A percentile compares a stretch with the other conserved stretches of the same genome.
phyloP scores from a whole-genome alignment of 1,140 invertebrate genomes.

The Caligus rogercresseyi region DNA sequence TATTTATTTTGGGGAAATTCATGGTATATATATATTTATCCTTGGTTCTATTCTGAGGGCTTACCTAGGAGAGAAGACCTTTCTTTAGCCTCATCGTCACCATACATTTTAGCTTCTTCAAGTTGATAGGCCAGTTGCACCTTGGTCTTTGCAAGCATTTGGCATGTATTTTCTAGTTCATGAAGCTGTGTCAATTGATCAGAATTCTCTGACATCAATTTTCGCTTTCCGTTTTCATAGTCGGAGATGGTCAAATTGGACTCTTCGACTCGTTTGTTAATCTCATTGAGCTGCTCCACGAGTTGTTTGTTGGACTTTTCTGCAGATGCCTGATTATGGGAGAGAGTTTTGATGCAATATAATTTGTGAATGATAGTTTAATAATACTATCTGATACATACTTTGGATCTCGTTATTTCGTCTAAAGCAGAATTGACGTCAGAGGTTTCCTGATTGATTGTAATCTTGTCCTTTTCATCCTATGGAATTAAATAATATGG shows the following conservation, averaged over 20 bases:
- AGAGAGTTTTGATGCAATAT: background rate
- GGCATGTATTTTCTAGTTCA: background rate
- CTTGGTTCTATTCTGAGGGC: too few relatives aligned
- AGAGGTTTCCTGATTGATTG: constrained; percentile 16
- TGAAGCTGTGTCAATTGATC: constrained; percentile 63
- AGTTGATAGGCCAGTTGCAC: constrained; percentile 30
- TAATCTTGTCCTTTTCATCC: constrained; percentile 19
- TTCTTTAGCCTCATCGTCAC: constrained; percentile 2
- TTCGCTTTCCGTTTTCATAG: constrained; percentile 89
- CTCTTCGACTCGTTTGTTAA: constrained; percentile 47
- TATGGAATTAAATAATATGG: constrained; percentile 97
- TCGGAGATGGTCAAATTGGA: constrained; percentile 83
- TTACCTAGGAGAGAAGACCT: background rate
- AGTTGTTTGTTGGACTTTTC: background rate
- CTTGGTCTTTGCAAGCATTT: background rate
- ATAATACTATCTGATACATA: background rate
- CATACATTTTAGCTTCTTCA: constrained; percentile 89
- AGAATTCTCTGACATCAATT: constrained; percentile 84
- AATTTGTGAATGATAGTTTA: background rate
- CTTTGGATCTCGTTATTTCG: constrained; percentile 28
- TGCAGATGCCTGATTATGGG: background rate
- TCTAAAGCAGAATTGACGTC: constrained; percentile 20
- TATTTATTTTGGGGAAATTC: too few relatives aligned
- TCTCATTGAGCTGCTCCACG: constrained; percentile 1
- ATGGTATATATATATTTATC: too few relatives aligned